A percentile compares a stretch with the other conserved stretches of the same genome.
Conservation (phyloP, 2,113 vertebrate genomes). For the Cynopterus brachyotis region DNA sequence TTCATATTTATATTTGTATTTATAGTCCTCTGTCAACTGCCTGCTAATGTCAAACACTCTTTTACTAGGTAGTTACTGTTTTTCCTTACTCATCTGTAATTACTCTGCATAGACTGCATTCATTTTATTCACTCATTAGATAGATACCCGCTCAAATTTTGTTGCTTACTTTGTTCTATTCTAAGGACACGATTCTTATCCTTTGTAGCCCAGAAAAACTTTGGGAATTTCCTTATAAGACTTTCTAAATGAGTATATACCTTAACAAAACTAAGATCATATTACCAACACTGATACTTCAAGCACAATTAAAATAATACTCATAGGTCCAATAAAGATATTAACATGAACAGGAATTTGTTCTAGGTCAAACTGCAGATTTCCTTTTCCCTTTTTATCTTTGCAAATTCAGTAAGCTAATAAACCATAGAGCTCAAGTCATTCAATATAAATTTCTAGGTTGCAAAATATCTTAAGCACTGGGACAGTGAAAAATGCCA, state of each 20-base stretch:
- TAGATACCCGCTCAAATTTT: background rate
- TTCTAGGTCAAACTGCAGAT: background rate
- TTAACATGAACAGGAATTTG: background rate
- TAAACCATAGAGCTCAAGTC: background rate
- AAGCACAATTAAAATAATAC: background rate
- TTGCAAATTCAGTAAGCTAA: conserved; percentile 30
- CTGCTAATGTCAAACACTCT: background rate
- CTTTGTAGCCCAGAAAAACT: background rate
- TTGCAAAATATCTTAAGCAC: background rate
- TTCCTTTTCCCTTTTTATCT: background rate
- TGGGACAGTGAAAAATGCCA: background rate
- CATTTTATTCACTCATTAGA: background rate
- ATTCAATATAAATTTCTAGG: background rate
- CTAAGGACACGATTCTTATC: background rate
- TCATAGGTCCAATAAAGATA: background rate
- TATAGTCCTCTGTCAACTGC: background rate
- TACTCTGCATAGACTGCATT: background rate
- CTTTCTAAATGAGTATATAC: background rate
- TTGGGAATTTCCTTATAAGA: background rate
- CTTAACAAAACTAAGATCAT: conserved; percentile 16
- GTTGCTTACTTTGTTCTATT: background rate
- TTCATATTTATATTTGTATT: background rate
- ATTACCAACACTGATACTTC: background rate
- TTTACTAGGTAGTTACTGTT: background rate
- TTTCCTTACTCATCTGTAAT: background rate